phyloP scores from a whole-genome alignment of 92 coral and sea anemone species.

The Desmophyllum pertusum region DNA sequence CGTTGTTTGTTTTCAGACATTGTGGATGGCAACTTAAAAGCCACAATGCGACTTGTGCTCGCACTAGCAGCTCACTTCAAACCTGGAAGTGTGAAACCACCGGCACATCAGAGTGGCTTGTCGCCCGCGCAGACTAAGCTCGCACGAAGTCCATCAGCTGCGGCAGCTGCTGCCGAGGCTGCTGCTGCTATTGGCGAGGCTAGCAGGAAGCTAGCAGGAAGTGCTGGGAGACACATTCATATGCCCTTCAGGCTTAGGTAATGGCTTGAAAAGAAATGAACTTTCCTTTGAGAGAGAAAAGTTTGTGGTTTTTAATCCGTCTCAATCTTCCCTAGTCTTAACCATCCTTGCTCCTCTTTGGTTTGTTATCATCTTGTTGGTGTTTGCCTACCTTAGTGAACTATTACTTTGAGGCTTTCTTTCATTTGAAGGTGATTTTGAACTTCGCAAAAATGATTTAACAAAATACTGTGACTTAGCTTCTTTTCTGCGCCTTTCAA shows the following conservation, averaged over 20 bases:
- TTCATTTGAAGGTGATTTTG: too few species aligned
- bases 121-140: constrained; percentile 66
- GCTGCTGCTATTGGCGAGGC: constrained; percentile 99
- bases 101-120: constrained; percentile 53
- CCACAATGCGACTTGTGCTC: constrained; percentile 92
- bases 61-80: constrained; percentile 99
- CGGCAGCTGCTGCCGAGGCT: constrained; percentile 98
- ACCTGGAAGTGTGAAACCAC: constrained; percentile 92
- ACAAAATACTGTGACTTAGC: too few species aligned
- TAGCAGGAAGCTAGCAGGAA: constrained; percentile 96
- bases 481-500: too few species aligned
- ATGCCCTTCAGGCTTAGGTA: constrained; percentile 72
- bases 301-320: too few species aligned
- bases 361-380: too few species aligned
- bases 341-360: too few species aligned
- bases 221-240: constrained; percentile 86
- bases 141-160: constrained; percentile 92
- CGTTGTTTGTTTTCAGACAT: constrained; percentile 80
- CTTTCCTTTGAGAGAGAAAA: too few species aligned
- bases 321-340: too few species aligned
- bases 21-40: constrained; percentile 90
- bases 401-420: too few species aligned
- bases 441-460: too few species aligned
- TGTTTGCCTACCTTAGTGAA: too few species aligned
- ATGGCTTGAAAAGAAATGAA: too few species aligned